Percentiles rank a stretch among this genome's conserved stretches.
Evolutionary conservation across 2,113 vertebrate genomes (phyloP).

Genomic region (Istiophorus platypterus): DNA sequence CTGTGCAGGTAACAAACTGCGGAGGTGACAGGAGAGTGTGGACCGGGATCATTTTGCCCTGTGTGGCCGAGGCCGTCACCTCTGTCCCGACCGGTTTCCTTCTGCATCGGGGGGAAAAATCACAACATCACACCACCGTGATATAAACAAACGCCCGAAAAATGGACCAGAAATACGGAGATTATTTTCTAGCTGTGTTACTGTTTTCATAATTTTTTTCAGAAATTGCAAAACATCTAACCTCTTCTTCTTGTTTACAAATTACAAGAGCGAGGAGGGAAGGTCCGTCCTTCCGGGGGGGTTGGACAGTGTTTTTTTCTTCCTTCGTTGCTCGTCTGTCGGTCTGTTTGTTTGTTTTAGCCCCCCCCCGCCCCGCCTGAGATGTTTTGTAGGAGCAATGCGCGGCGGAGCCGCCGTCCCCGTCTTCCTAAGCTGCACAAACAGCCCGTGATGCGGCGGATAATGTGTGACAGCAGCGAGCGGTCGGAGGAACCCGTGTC

Average conservation of each 20-base stretch:
- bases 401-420: slow-evolving; percentile 12
- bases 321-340: too few relatives aligned
- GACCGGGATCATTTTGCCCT: too few relatives aligned
- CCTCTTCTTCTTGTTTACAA: slow-evolving; percentile 16
- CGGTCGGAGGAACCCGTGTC: slow-evolving; percentile 34
- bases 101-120: too few relatives aligned
- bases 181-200: not conserved
- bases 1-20: too few relatives aligned
- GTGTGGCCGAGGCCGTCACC: too few relatives aligned
- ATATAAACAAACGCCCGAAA: not conserved
- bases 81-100: too few relatives aligned
- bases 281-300: not conserved
- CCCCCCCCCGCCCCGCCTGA: slow-evolving; percentile 33
- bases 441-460: slow-evolving; percentile 49
- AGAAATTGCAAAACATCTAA: not conserved
- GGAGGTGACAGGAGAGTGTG: too few relatives aligned
- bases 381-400: slow-evolving; percentile 6
- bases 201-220: not conserved
- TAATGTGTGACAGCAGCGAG: slow-evolving; percentile 33
- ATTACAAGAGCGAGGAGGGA: not conserved
- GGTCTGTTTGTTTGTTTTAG: slow-evolving; percentile 11
- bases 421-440: slow-evolving; percentile 29
- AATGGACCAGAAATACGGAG: not conserved
- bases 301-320: too few relatives aligned
- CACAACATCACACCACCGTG: not conserved